These are phyloP conservation scores for Teleiodes luculella DNA, from an alignment of 2,888 invertebrate genomes.

Conservation along the genomic window DNA sequence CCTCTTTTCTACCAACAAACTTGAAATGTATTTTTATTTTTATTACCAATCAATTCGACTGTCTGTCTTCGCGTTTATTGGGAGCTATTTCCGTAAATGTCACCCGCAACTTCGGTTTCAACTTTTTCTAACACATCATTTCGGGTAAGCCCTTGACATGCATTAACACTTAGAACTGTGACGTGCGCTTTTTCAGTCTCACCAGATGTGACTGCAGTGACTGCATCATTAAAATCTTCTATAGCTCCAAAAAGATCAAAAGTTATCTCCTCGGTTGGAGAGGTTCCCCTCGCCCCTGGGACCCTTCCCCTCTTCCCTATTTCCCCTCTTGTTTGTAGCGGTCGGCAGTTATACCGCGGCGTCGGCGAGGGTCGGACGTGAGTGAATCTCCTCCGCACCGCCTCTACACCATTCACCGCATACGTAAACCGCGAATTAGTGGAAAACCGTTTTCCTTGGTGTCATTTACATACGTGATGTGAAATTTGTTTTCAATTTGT, in stretches of 20 bases:
- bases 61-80: slow-evolving; percentile 40
- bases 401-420: slow-evolving; percentile 19
- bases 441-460: slow-evolving; percentile 63
- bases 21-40: slow-evolving; percentile 33
- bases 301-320: slow-evolving; percentile 52
- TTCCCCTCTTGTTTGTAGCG: slow-evolving; percentile 40
- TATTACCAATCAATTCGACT: slow-evolving; percentile 42
- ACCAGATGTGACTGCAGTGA: slow-evolving; percentile 74
- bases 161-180: slow-evolving; percentile 68
- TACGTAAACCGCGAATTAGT: slow-evolving; percentile 49
- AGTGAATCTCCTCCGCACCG: slow-evolving; percentile 12
- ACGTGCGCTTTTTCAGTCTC: slow-evolving; percentile 66
- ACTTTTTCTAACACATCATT: slow-evolving; percentile 71
- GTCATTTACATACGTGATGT: slow-evolving; percentile 68
- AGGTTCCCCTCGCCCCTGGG: slow-evolving; percentile 51
- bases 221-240: slow-evolving; percentile 76
- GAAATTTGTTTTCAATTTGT: slow-evolving; percentile 59
- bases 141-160: slow-evolving; percentile 71
- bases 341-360: slow-evolving; percentile 51
- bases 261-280: slow-evolving; percentile 71
- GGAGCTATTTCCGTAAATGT: slow-evolving; percentile 68
- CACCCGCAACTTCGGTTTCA: slow-evolving; percentile 62
- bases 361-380: slow-evolving; percentile 47
- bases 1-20: slow-evolving; percentile 27
- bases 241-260: slow-evolving; percentile 75